phyloP scores from a whole-genome alignment of 2,888 invertebrate genomes.

The Nomada ferruginata region DNA sequence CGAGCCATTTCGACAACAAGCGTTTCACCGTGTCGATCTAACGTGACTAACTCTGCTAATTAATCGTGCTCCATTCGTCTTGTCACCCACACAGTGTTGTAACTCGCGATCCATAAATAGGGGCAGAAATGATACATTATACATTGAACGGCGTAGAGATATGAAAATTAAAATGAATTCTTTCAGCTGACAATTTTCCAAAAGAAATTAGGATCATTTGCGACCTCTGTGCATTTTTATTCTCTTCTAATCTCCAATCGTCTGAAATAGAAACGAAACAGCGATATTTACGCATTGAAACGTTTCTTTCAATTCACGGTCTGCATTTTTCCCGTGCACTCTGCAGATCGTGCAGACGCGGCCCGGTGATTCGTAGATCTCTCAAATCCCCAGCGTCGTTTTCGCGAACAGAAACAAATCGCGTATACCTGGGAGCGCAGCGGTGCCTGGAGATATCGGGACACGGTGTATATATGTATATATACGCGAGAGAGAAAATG shows the following conservation, averaged over 20 bases:
- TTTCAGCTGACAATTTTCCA: no score
- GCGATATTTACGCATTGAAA: background rate
- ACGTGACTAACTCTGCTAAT: slow-evolving; percentile 40
- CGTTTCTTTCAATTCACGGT: slow-evolving; percentile 4
- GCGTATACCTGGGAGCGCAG: background rate
- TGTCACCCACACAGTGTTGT: background rate
- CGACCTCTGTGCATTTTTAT: no score
- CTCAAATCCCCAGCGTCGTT: slow-evolving; percentile 4
- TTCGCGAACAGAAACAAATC: slow-evolving; percentile 14
- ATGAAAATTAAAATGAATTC: no score
- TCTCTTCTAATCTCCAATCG: no score
- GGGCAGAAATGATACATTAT: no score
- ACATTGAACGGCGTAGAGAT: no score
- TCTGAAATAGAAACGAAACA: background rate
- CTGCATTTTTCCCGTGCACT: background rate
- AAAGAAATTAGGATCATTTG: no score
- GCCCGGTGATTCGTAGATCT: slow-evolving; percentile 13
- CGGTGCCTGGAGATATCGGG: background rate
- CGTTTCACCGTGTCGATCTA: slow-evolving; percentile 15
- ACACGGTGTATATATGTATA: background rate
- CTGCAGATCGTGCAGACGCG: background rate
- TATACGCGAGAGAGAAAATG: background rate
- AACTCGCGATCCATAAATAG: no score
- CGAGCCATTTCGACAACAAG: slow-evolving; percentile 20
- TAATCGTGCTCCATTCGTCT: background rate